A percentile compares a stretch with the other conserved stretches of the same genome.
phyloP scores from a whole-genome alignment of 2,113 vertebrate genomes.

The Mastomys coucha region DNA sequence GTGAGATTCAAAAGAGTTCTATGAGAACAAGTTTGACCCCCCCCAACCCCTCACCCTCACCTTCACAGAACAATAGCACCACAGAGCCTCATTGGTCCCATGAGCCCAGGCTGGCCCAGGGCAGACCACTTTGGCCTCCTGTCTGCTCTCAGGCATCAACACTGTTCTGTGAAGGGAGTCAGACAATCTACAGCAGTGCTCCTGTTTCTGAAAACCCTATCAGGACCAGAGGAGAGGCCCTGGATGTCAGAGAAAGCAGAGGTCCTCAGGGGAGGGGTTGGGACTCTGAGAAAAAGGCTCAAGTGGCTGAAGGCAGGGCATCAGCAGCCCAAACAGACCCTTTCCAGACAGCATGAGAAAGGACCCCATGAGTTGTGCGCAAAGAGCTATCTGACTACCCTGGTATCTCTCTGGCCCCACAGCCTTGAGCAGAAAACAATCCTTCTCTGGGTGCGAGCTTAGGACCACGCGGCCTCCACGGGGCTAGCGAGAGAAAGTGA shows the following conservation, averaged over 20 bases:
- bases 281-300: fast-evolving
- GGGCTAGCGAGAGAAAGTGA: background rate
- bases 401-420: fast-evolving
- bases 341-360: background rate
- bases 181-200: background rate
- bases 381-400: no score
- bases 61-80: background rate
- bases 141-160: fast-evolving
- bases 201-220: background rate
- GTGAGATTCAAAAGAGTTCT: background rate
- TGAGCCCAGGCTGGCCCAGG: fast-evolving
- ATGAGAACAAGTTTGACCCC: no score
- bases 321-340: background rate
- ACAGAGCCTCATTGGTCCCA: fast-evolving
- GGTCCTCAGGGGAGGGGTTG: background rate
- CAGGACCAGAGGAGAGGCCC: no score
- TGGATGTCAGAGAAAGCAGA: background rate
- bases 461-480: fast-evolving
- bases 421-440: background rate
- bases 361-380: fast-evolving
- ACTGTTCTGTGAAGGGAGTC: background rate
- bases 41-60: no score
- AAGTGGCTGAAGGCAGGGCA: background rate
- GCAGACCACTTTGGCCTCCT: fast-evolving
- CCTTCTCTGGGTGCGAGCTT: background rate